These are phyloP conservation scores for Lumbricus terrestris DNA, from an alignment of 2,888 invertebrate species.

Conservation along the genomic window DNA sequence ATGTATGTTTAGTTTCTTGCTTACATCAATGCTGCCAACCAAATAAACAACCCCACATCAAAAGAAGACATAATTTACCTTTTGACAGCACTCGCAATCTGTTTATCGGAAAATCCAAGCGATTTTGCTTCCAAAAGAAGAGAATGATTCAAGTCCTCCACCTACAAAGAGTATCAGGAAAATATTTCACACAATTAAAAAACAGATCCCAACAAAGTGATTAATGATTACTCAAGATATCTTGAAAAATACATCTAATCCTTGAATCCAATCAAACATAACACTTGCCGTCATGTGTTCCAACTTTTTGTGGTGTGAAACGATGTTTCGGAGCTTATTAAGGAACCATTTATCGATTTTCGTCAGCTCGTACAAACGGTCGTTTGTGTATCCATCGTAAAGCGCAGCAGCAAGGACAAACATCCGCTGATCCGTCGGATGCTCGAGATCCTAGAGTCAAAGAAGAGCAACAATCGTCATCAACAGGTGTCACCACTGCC, in stretches of 20 bases:
- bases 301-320: slow-evolving; percentile 70
- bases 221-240: neutral
- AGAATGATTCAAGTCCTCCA: slow-evolving; percentile 18
- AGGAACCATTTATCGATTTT: slow-evolving; percentile 97
- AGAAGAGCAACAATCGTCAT: neutral
- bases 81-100: slow-evolving; percentile 72
- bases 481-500: neutral
- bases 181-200: neutral
- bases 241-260: neutral
- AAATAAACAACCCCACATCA: neutral
- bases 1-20: neutral
- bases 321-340: slow-evolving; percentile 88
- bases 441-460: slow-evolving; percentile 69
- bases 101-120: slow-evolving; percentile 94
- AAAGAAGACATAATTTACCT: slow-evolving; percentile 47
- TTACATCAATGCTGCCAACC: neutral
- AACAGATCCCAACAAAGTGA: neutral
- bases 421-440: slow-evolving; percentile 95
- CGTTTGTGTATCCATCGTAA: slow-evolving; percentile 72
- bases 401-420: slow-evolving; percentile 93
- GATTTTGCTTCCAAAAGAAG: slow-evolving; percentile 79
- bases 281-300: slow-evolving; percentile 61
- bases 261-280: neutral
- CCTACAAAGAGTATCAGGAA: slow-evolving; percentile 16
- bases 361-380: slow-evolving; percentile 84